These are phyloP conservation scores for Mola mola DNA, from an alignment of 2,113 vertebrate genomes.

Conservation along the genomic window DNA sequence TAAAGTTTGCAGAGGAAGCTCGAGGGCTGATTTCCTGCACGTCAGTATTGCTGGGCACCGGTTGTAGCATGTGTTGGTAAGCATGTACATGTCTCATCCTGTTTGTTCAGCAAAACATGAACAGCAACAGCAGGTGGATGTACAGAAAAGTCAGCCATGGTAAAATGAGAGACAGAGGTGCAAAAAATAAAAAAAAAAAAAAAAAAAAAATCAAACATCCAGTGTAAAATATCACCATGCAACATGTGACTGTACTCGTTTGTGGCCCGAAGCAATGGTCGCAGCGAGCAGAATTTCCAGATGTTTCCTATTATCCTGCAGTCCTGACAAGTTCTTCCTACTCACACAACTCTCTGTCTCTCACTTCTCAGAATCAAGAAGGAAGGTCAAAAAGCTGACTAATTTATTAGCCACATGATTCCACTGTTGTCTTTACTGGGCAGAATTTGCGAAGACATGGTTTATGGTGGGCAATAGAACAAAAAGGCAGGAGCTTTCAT, in stretches of 20 bases:
- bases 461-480: slow-evolving; percentile 22
- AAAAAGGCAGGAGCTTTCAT: slow-evolving; percentile 1
- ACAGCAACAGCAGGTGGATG: background rate
- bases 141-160: slow-evolving; percentile 9
- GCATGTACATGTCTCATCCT: slow-evolving; percentile 40
- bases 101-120: slow-evolving; percentile 36
- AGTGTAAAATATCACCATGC: slow-evolving; percentile 10
- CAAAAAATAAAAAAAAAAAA: background rate
- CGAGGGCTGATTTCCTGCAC: slow-evolving; percentile 41
- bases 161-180: background rate
- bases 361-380: slow-evolving; percentile 28
- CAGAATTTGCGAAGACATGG: slow-evolving; percentile 16
- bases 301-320: slow-evolving; percentile 76
- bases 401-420: slow-evolving; percentile 27
- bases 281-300: slow-evolving; percentile 61
- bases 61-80: slow-evolving; percentile 9
- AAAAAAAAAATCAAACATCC: no score
- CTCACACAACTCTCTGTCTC: slow-evolving; percentile 46
- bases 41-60: slow-evolving; percentile 38
- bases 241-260: slow-evolving; percentile 39
- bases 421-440: slow-evolving; percentile 27
- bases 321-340: slow-evolving; percentile 49
- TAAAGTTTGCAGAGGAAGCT: slow-evolving; percentile 52
- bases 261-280: slow-evolving; percentile 63
- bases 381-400: slow-evolving; percentile 32